Base-by-base conservation (phyloP, 2,113 vertebrate species). In the Syrmaticus mikado region DNA sequence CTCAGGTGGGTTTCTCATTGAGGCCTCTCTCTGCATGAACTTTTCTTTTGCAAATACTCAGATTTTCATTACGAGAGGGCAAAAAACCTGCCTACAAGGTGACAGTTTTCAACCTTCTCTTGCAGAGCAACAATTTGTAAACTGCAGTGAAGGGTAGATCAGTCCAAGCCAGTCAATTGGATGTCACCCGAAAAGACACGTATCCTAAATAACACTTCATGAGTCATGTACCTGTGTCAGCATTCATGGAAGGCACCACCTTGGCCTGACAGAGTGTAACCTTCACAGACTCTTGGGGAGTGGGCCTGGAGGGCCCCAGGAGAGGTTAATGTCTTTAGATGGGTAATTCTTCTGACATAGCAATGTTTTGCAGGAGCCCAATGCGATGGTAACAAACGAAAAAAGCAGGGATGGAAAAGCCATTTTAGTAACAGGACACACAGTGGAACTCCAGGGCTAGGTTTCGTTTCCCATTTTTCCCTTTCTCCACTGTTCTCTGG, bases 231-330 rank as follows among this genome's bases (percentile, higher is more conserved):
- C 3, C 11, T 20, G 3, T 3, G 16, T 19, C 66, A 53, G 72
- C 60, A 19, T 50, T 36, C 1, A 0, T 43, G 36, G 57, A 45
- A 70, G 27, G 21, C 55, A 64, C 25, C 2, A 0, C 4, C 41
- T 24, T 43, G 32, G 13, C 14, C 41, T 62, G 25, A 10, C 40
- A 16, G 32, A 28, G 36, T 6, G 3, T 22, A 55, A n/a, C 30
- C 73, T 20, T 46, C 53, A 50, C 28, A 38, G 20, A 17, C 24
- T 18, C 28, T 25, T 15, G n/a, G 38, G 12, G 1, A 55, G 18
- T 11, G 13, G 15, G 19, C 8, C 36, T 58, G 13, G 65, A n/a
- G 76, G 38, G 22, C 15, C 17, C 22, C 22, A 43, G 1, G 28
- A 71, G 55, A 43, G 18, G 14, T 13, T 30, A 18, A 18, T 14